Percentiles rank a stretch among this genome's conserved stretches.
These are phyloP conservation scores for Polydrusus tereticollis DNA, from an alignment of 2,888 invertebrate species.

Conservation along the genomic window DNA sequence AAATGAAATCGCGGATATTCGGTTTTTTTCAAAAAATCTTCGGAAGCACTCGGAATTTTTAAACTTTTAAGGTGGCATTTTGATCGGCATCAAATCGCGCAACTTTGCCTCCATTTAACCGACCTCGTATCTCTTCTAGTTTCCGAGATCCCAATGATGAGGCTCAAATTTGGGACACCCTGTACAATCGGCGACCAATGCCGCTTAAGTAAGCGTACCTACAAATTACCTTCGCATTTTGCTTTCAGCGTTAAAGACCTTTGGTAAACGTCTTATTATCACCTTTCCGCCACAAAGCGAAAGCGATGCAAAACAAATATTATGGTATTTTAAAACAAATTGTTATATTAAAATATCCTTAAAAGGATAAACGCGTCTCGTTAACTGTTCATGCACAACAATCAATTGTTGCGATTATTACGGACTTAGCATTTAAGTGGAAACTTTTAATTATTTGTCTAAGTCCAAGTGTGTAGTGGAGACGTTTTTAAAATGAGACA, in stretches of 20 bases:
- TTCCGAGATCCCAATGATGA: too few relatives aligned
- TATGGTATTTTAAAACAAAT: constrained; percentile 21
- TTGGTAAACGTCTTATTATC: constrained; percentile 12
- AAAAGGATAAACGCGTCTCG: constrained; percentile 11
- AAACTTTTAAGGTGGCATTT: too few relatives aligned
- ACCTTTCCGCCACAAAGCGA: constrained; percentile 12
- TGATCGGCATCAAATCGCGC: too few relatives aligned
- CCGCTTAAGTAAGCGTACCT: too few relatives aligned
- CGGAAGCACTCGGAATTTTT: too few relatives aligned
- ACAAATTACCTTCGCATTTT: constrained; percentile 15
- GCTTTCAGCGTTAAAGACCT: constrained; percentile 6
- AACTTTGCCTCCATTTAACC: too few relatives aligned
- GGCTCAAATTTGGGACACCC: too few relatives aligned
- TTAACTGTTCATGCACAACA: constrained; percentile 20
- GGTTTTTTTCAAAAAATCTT: too few relatives aligned
- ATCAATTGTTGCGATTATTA: constrained; percentile 10
- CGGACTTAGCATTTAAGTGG: constrained; percentile 20
- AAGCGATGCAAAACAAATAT: constrained; percentile 21
- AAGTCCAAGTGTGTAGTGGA: not conserved
- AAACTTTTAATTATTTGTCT: constrained; percentile 6
- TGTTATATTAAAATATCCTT: constrained; percentile 27
- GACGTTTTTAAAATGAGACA: too few relatives aligned
- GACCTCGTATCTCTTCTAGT: too few relatives aligned
- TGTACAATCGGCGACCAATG: too few relatives aligned
- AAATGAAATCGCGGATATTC: too few relatives aligned